Evolutionary conservation across 1,140 invertebrate species (phyloP), one percentile per base, ranked within the genome.

Genomic region (Pristionchus pacificus): DNA sequence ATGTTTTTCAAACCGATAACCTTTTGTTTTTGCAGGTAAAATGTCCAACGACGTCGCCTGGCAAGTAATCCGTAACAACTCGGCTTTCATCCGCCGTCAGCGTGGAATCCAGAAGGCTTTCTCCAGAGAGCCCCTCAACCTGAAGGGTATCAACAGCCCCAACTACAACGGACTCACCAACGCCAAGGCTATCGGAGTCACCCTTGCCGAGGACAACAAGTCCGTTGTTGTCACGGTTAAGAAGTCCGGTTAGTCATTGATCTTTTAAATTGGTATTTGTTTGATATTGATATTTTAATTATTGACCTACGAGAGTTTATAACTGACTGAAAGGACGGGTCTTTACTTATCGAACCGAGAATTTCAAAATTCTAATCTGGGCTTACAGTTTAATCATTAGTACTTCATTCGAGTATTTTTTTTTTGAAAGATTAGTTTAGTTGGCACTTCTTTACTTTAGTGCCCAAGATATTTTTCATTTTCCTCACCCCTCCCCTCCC

Each of bases 21-120:
- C n/a, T n/a, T n/a, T n/a, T n/a, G n/a, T n/a, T 65, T 62, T 70
- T 74, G n/a, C 33, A 74, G 72, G 72, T 74, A 74, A 74, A 70
- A 70, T 70, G 63, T 74, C 72, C 28, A 49, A 55, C 57, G 72
- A 74, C 65, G 62, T 74, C 31, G 55, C 49, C 31, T 74, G 72
- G 72, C 67, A 74, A 60, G 62, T 74, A 33, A 66, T 74, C 66
- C 67, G 68, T 57, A 74, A 74, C 67, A 74, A 74, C 72, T 60
- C 19, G 38, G 71, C 60, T 55, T 74, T 63, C 72, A 38, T 74
- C 32, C 55, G 64, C 33, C 55, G 32, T 15, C 72, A 70, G 33
- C 71, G 72, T 13, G 72, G 72, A 70, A 70, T 74, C 32, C 29
- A 38, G 59, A 69, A 69, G 67, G 27, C 30, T 38, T 74, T 74